These are phyloP conservation scores for Dallia pectoralis DNA, from an alignment of 2,797 vertebrate species.

Conservation along the genomic window DNA sequence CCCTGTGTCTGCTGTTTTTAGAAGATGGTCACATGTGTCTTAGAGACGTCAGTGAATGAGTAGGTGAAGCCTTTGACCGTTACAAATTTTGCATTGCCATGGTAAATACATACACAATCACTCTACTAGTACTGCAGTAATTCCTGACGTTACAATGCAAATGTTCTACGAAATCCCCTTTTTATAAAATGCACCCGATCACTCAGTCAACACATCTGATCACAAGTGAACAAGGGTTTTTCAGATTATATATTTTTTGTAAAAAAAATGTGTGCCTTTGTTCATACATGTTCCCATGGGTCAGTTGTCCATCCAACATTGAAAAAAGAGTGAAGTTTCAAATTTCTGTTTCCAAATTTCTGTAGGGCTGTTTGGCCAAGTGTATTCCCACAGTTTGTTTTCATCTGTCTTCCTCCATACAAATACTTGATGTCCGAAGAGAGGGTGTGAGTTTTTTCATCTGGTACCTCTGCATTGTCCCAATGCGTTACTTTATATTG, in stretches of 20 bases:
- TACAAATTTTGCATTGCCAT: too few relatives aligned
- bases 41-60: too few relatives aligned
- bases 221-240: too few relatives aligned
- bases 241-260: neutral
- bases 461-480: neutral
- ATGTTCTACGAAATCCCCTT: too few relatives aligned
- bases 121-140: too few relatives aligned
- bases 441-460: neutral
- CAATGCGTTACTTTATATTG: neutral
- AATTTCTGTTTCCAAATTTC: neutral
- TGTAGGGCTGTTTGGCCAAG: neutral
- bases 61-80: too few relatives aligned
- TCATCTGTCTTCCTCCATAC: conserved; percentile 16
- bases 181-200: too few relatives aligned
- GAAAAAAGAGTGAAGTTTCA: neutral
- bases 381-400: conserved; percentile 27
- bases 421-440: conserved; percentile 8
- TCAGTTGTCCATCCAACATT: neutral
- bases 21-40: too few relatives aligned
- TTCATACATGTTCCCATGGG: neutral
- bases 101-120: too few relatives aligned
- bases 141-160: too few relatives aligned
- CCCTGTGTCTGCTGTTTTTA: too few relatives aligned
- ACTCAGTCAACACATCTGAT: too few relatives aligned
- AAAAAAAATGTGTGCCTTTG: neutral